Percentiles rank a stretch among this genome's conserved stretches.
Evolutionary conservation across 2,113 vertebrate species (phyloP).

Genomic region (Nothobranchius kuhntae): DNA sequence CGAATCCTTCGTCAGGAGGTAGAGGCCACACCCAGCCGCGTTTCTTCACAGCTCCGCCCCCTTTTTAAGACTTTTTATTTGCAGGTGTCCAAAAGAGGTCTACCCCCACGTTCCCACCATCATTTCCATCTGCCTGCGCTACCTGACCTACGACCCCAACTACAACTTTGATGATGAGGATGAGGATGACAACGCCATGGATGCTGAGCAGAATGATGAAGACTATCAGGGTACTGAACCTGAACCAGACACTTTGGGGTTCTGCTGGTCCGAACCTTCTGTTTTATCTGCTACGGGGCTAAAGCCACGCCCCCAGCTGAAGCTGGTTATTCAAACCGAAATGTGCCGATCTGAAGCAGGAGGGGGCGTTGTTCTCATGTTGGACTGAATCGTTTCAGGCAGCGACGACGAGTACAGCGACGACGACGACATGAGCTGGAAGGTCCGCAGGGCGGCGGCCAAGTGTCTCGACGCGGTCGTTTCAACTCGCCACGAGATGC

Average conservation of each 20-base stretch:
- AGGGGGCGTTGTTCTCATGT: background rate
- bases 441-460: constrained; percentile 94
- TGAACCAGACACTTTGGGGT: background rate
- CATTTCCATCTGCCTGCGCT: constrained; percentile 98
- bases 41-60: background rate
- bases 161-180: constrained; percentile 99
- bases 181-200: constrained; percentile 98
- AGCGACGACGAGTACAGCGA: constrained; percentile 98
- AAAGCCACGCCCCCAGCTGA: too few relatives aligned
- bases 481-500: constrained; percentile 98
- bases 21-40: background rate
- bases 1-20: constrained; percentile 98
- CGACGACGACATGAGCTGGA: constrained; percentile 99
- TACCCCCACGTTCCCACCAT: constrained; percentile 97
- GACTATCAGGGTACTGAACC: constrained; percentile 91
- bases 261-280: too few relatives aligned
- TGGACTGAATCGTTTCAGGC: constrained; percentile 71
- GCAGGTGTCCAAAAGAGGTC: constrained; percentile 97
- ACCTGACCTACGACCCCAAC: constrained; percentile 98
- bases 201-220: constrained; percentile 94
- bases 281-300: too few relatives aligned
- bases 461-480: constrained; percentile 97
- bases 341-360: background rate
- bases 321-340: background rate
- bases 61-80: background rate